Percentiles rank a stretch among this genome's conserved stretches.
phyloP scores from a whole-genome alignment of 2,888 invertebrate genomes.

The Aphidoletes aphidimyza region DNA sequence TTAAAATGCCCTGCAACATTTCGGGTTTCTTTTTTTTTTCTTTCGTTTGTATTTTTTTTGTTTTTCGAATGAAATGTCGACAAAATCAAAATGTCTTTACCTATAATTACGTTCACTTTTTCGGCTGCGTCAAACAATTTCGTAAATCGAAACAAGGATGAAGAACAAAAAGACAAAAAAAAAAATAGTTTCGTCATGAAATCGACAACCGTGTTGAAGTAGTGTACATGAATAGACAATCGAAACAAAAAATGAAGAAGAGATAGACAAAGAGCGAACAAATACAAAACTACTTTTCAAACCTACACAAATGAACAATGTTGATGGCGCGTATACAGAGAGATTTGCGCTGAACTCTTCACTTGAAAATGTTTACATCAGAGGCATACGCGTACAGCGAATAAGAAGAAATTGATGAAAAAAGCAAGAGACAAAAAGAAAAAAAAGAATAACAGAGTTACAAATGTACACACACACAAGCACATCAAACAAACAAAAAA shows the following conservation, averaged over 20 bases:
- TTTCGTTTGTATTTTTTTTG: not conserved
- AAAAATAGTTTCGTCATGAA: constrained; percentile 43
- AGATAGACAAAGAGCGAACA: constrained; percentile 30
- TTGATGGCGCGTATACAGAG: not conserved
- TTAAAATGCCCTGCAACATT: constrained; percentile 17
- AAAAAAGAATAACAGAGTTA: not conserved
- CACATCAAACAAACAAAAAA: not conserved
- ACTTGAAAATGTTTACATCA: not conserved
- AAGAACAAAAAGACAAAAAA: not conserved
- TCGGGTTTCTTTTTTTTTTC: not conserved
- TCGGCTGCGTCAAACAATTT: not conserved
- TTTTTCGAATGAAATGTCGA: not conserved
- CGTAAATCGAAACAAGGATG: not conserved
- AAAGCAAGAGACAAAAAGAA: not conserved
- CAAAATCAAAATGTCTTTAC: constrained; percentile 35
- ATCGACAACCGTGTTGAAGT: not conserved
- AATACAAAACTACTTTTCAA: constrained; percentile 42
- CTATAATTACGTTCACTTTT: constrained; percentile 31
- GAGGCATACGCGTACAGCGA: not conserved
- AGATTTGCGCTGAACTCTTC: constrained; percentile 18
- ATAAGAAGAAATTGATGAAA: constrained; percentile 21
- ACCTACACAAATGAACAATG: constrained; percentile 16
- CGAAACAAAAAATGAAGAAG: not conserved
- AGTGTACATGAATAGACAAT: constrained; percentile 18
- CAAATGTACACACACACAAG: too few species aligned